These are phyloP conservation scores for Boloria selene DNA, from an alignment of 2,888 invertebrate species.

Conservation along the genomic window DNA sequence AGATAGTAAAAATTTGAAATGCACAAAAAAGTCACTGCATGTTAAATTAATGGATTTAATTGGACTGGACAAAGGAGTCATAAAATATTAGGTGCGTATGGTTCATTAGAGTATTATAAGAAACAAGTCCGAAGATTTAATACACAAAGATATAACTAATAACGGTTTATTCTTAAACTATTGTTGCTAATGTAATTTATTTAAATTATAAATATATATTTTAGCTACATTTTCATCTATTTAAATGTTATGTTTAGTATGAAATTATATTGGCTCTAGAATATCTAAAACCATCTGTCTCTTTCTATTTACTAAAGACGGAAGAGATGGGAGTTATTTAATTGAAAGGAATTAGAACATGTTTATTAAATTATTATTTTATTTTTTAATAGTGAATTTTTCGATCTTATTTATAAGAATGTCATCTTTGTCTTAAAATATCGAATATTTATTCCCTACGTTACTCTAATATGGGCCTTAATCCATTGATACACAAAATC, in stretches of 20 bases:
- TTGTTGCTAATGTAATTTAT: not conserved
- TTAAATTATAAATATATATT: not conserved
- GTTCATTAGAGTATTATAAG: constrained; percentile 14
- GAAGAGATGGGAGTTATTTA: not conserved
- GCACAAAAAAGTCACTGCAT: constrained; percentile 8
- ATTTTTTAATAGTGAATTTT: not conserved
- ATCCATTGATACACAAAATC: too few species aligned
- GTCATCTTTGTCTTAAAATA: not conserved
- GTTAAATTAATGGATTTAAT: constrained; percentile 14
- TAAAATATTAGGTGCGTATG: constrained; percentile 9
- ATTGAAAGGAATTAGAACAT: not conserved
- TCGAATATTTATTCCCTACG: not conserved
- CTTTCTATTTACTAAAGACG: constrained; percentile 1
- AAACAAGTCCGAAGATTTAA: constrained; percentile 11
- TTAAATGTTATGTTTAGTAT: not conserved
- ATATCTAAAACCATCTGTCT: not conserved
- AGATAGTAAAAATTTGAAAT: constrained; percentile 7
- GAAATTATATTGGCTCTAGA: not conserved
- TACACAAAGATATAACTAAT: constrained; percentile 15
- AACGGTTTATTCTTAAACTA: constrained; percentile 22
- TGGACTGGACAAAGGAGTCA: not conserved
- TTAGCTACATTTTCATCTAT: not conserved
- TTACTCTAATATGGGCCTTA: too few species aligned
- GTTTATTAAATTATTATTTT: not conserved
- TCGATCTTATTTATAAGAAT: constrained; percentile 6